A percentile compares a stretch with the other conserved stretches of the same genome.
These are phyloP conservation scores for Melieria omissa DNA, from an alignment of 2,888 invertebrate genomes.

Conservation along the genomic window DNA sequence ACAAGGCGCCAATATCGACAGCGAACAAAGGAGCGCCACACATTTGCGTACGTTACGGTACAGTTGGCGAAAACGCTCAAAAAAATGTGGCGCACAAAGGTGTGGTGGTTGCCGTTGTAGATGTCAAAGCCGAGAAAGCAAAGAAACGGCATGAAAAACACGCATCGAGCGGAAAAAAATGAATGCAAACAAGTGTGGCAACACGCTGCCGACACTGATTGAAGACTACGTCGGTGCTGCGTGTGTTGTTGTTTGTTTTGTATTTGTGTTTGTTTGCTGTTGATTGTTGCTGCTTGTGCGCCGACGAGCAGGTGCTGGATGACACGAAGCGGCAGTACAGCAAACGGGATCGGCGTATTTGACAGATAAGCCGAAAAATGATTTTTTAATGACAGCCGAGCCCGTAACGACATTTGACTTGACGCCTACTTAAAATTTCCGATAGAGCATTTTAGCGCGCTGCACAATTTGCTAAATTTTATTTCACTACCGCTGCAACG, in stretches of 20 bases:
- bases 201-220: slow-evolving; percentile 43
- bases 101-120: neutral
- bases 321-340: neutral
- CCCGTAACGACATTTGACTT: neutral
- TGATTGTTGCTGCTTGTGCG: slow-evolving; percentile 7
- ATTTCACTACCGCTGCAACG: too few relatives aligned
- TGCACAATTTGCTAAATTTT: too few relatives aligned
- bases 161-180: neutral
- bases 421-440: too few relatives aligned
- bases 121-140: neutral
- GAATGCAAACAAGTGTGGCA: neutral
- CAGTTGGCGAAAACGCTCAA: too few relatives aligned
- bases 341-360: too few relatives aligned
- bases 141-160: neutral
- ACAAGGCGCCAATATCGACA: too few relatives aligned
- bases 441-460: too few relatives aligned
- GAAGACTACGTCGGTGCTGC: slow-evolving; percentile 36
- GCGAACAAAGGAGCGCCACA: neutral
- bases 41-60: neutral
- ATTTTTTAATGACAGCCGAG: slow-evolving; percentile 25
- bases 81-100: neutral
- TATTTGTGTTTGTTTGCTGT: neutral
- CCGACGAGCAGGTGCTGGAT: neutral
- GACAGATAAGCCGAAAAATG: slow-evolving; percentile 6
- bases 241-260: neutral